A percentile compares a stretch with the other conserved stretches of the same genome.
phyloP scores from a whole-genome alignment of 2,888 invertebrate species.

The Strigamia transsilvanica region DNA sequence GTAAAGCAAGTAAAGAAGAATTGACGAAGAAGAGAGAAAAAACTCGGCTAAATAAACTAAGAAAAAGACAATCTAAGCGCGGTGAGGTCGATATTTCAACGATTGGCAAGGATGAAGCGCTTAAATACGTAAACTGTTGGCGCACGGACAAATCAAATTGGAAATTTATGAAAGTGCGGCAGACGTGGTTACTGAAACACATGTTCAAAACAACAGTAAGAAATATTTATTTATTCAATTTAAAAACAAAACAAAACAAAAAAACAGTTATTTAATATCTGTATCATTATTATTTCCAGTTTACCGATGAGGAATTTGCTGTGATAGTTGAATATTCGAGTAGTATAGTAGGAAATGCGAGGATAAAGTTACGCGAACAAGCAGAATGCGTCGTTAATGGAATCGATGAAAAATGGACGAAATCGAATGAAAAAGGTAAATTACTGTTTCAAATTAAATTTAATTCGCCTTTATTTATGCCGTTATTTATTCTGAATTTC shows the following conservation, averaged over 20 bases:
- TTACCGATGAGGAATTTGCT: background rate
- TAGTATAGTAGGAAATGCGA: background rate
- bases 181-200: background rate
- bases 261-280: no score
- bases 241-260: background rate
- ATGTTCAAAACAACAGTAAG: background rate
- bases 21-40: conserved; percentile 66
- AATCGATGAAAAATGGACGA: background rate
- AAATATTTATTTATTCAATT: background rate
- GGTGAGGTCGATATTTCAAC: background rate
- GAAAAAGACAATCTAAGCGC: background rate
- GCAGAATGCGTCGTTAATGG: background rate
- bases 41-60: background rate
- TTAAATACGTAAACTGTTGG: background rate
- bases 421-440: background rate
- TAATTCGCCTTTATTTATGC: background rate
- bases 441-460: background rate
- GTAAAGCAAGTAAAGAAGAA: conserved; percentile 63
- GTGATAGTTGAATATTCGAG: background rate
- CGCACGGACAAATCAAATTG: background rate
- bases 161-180: background rate
- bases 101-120: background rate
- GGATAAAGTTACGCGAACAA: background rate
- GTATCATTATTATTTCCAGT: background rate
- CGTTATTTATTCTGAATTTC: background rate